Base-by-base conservation (phyloP, 2,888 invertebrate species). In the Troglohyphantes excavatus region DNA sequence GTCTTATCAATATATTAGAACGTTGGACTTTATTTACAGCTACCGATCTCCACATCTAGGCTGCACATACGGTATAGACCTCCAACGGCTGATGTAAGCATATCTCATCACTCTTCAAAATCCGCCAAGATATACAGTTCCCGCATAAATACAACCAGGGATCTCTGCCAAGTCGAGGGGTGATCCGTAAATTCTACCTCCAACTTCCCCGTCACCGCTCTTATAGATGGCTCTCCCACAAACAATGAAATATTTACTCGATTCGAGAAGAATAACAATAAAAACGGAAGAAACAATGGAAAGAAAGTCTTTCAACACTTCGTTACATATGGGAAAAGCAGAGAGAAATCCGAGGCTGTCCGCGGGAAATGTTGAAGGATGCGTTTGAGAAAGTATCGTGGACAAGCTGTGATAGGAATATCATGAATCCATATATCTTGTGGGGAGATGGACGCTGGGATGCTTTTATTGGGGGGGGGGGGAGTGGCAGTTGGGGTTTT, bases 331-430 rank as follows among this genome's bases (percentile, higher is more conserved):
- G 27, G 19, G 72, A 53, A 72, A n/a, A 53, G 27, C 23, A 13
- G 11, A 26, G 26, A 26, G 23, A 27, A 75, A 61, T 19, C 61
- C 75, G 9, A 7, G 11, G 43, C 65, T 43, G 79, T 67, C 76
- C 33, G 59, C 67, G 21, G 33, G 26, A 68, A 73, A 73, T 75
- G 63, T 72, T 83, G 83, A 83, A 29, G 39, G 73, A 83, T 73
- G 83, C 23, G n/a, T 43, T 17, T n/a, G 46, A 29, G 11, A 46
- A 63, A 73, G 83, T 29, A 63, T 65, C 43, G 61, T 23, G 72
- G 83, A 83, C 83, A 83, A 65, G 46, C 83, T 65, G 19, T 65
- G 73, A 73, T 83, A 65, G 68, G 79, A 81, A 81, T 68, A 81
- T 81, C 79, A 68, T 68, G 79, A 68, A 68, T 67, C 67, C 79